Percentiles rank a stretch among this genome's conserved stretches.
Conservation (phyloP, 2,113 vertebrate species). For the Halcyon senegalensis region DNA sequence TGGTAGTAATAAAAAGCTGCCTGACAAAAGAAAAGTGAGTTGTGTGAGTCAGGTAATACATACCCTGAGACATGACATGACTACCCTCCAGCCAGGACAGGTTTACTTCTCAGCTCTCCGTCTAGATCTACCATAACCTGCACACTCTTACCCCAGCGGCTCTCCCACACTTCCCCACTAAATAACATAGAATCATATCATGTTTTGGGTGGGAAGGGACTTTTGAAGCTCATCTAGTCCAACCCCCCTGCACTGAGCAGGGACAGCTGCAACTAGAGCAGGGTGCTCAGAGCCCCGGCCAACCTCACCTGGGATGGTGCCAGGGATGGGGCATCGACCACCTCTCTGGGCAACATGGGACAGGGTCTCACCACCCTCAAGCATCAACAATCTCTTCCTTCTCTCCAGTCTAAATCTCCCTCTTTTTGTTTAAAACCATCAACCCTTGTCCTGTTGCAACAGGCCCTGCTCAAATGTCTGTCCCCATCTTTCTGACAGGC, state of each 20-base stretch:
- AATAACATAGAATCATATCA: neutral
- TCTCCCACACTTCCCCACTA: neutral
- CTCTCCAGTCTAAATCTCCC: neutral
- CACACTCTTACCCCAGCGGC: neutral
- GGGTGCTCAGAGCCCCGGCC: neutral
- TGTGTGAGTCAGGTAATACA: neutral
- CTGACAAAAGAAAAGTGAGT: constrained; percentile 66
- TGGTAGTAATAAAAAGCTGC: constrained; percentile 83
- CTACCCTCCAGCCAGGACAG: neutral
- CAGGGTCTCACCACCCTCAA: neutral
- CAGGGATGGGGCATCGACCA: neutral
- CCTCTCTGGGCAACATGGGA: neutral
- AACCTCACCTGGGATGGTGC: neutral
- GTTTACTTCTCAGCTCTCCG: neutral
- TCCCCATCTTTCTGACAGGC: too few species aligned
- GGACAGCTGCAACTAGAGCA: neutral
- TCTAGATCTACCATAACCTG: neutral
- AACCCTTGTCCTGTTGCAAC: neutral
- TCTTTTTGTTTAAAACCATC: neutral
- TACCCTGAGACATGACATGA: neutral
- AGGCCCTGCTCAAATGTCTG: too few species aligned
- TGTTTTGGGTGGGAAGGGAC: neutral
- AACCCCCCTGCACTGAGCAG: neutral
- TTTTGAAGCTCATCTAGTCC: neutral
- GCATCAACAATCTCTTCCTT: neutral